A percentile compares a stretch with the other conserved stretches of the same genome.
These are phyloP conservation scores for Telmatochromis sp. DNA, from an alignment of 2,113 vertebrate species.

Conservation along the genomic window DNA sequence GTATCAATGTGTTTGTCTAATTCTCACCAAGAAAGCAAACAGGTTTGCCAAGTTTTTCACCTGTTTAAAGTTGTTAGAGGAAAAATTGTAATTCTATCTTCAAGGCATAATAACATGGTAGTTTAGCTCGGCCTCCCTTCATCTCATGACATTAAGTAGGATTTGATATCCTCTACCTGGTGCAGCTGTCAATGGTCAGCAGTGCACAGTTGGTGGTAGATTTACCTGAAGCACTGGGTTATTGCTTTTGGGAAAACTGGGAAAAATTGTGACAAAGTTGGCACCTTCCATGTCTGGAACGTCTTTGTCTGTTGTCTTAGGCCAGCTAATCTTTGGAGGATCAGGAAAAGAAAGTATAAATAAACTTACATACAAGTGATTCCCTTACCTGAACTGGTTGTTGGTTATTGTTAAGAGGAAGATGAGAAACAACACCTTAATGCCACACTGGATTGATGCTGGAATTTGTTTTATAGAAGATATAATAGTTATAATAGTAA, in stretches of 20 bases:
- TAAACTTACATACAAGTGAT: background rate
- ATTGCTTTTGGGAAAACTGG: background rate
- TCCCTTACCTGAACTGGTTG: background rate
- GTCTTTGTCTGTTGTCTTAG: constrained; percentile 1
- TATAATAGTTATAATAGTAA: background rate
- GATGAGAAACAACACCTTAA: background rate
- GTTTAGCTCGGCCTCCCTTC: background rate
- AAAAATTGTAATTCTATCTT: background rate
- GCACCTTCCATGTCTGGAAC: background rate
- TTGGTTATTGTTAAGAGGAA: background rate
- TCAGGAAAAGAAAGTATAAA: background rate
- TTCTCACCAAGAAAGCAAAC: background rate
- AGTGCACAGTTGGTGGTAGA: background rate
- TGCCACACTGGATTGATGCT: background rate
- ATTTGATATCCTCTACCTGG: background rate
- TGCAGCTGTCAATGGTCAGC: background rate
- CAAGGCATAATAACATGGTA: background rate
- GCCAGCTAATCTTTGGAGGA: background rate
- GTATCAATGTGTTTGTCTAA: background rate
- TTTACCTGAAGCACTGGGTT: background rate
- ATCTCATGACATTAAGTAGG: background rate
- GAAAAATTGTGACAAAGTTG: constrained; percentile 5
- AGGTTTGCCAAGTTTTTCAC: background rate
- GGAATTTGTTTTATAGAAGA: background rate
- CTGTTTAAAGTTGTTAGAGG: background rate